Conservation (phyloP, 2,797 vertebrate species). For the Cichlasoma orientale region DNA sequence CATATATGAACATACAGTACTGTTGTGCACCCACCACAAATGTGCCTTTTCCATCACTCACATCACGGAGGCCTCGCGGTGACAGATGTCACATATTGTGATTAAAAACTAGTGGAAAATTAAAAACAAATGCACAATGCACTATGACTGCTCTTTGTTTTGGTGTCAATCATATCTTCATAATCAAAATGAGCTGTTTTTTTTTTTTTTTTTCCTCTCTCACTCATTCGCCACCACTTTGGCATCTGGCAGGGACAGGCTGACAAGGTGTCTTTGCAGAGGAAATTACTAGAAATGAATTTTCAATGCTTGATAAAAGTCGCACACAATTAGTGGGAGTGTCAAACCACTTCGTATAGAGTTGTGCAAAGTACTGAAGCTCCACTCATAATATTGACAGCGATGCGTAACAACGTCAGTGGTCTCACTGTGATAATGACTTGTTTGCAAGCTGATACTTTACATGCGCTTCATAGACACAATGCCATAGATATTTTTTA, state of each 20-base stretch:
- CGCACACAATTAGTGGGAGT: slow-evolving; percentile 61
- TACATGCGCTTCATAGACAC: slow-evolving; percentile 17
- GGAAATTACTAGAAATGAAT: slow-evolving; percentile 71
- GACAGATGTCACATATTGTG: slow-evolving; percentile 68
- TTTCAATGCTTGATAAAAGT: slow-evolving; percentile 72
- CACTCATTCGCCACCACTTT: slow-evolving; percentile 38
- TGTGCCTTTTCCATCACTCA: slow-evolving; percentile 16
- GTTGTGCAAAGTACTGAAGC: slow-evolving; percentile 43
- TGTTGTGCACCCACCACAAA: slow-evolving; percentile 6
- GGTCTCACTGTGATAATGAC: slow-evolving; percentile 56
- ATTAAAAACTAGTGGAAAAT: slow-evolving; percentile 73
- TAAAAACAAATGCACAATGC: slow-evolving; percentile 74
- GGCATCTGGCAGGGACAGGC: slow-evolving; percentile 74
- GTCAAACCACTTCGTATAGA: slow-evolving; percentile 58
- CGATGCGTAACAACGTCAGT: slow-evolving; percentile 32
- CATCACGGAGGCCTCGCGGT: slow-evolving; percentile 46
- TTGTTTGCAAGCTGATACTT: slow-evolving; percentile 43
- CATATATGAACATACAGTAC: not conserved
- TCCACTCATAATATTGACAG: slow-evolving; percentile 60
- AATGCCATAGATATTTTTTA: slow-evolving; percentile 7
- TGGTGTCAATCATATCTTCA: slow-evolving; percentile 77
- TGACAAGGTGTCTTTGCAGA: slow-evolving; percentile 70
- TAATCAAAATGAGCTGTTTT: slow-evolving; percentile 65
- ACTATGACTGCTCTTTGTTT: slow-evolving; percentile 75
- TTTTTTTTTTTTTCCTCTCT: not conserved